These are phyloP conservation scores for Drosophila mojavensis DNA, from an alignment of 1,140 invertebrate genomes.

Conservation along the genomic window DNA sequence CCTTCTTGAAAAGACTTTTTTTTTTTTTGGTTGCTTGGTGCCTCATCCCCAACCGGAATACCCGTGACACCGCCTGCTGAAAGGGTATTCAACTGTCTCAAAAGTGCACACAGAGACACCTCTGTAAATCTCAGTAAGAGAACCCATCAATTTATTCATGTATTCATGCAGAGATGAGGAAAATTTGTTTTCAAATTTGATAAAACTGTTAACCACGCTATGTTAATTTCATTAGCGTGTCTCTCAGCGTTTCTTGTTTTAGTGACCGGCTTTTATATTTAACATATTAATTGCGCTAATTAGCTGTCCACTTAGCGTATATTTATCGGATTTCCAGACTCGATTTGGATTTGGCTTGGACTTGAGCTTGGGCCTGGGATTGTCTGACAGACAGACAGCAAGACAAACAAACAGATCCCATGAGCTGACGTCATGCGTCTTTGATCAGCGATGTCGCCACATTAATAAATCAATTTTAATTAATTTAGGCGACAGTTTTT, in stretches of 20 bases:
- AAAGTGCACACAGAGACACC: too few species aligned
- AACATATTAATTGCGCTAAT: slow-evolving; percentile 77
- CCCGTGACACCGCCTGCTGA: too few species aligned
- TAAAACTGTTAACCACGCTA: slow-evolving; percentile 80
- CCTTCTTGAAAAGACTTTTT: too few species aligned
- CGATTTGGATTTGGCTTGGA: slow-evolving; percentile 3
- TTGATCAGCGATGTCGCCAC: slow-evolving; percentile 57
- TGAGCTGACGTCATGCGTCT: slow-evolving; percentile 48
- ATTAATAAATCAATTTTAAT: slow-evolving; percentile 74
- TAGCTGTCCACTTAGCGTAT: slow-evolving; percentile 73
- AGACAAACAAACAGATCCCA: not conserved
- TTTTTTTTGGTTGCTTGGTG: too few species aligned
- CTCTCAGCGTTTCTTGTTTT: slow-evolving; percentile 58
- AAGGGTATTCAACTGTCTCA: not conserved
- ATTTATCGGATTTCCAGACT: slow-evolving; percentile 62
- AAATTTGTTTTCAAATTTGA: slow-evolving; percentile 74
- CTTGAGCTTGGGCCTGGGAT: not conserved
- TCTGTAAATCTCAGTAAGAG: not conserved
- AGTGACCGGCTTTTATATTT: slow-evolving; percentile 60
- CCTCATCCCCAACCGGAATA: too few species aligned
- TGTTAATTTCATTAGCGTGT: slow-evolving; percentile 78
- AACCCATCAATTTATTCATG: slow-evolving; percentile 8
- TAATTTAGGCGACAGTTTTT: slow-evolving; percentile 56
- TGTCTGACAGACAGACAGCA: not conserved
- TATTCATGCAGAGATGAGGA: slow-evolving; percentile 49